Conservation (phyloP, 2,888 invertebrate genomes). For the Ametastegia equiseti region DNA sequence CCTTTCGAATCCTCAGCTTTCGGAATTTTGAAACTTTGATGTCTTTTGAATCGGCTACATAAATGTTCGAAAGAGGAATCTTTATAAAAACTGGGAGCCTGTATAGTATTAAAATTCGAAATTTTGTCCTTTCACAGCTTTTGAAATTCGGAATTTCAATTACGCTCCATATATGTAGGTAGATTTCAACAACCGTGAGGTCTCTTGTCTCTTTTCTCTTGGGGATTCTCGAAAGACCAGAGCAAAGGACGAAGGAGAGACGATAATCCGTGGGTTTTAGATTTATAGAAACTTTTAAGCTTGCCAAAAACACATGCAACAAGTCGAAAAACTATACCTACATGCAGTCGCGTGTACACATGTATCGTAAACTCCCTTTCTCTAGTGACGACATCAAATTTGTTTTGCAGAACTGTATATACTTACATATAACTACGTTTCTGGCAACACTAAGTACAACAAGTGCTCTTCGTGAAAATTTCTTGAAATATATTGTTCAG, state of each 20-base stretch:
- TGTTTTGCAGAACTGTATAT: no score
- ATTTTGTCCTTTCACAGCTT: no score
- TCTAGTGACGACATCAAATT: background rate
- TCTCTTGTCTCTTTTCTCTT: no score
- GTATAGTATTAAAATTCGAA: no score
- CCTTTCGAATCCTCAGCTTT: no score
- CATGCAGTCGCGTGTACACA: background rate
- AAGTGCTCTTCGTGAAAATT: slow-evolving; percentile 23
- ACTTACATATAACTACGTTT: slow-evolving; percentile 21
- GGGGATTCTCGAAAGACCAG: background rate
- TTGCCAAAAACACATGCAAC: slow-evolving; percentile 3
- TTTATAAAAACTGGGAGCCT: no score
- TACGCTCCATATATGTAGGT: no score
- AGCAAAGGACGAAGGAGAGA: background rate
- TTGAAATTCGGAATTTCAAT: no score
- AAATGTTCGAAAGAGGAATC: no score
- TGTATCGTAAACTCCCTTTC: background rate
- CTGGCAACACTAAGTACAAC: slow-evolving; percentile 24
- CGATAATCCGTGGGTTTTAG: background rate
- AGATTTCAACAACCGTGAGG: background rate
- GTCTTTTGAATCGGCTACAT: no score
- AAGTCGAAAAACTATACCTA: background rate
- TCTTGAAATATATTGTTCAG: slow-evolving; percentile 12
- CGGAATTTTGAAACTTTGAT: no score
- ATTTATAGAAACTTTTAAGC: background rate